These are phyloP conservation scores for Bubalus kerabau DNA, from an alignment of 2,113 vertebrate genomes.

Conservation along the genomic window DNA sequence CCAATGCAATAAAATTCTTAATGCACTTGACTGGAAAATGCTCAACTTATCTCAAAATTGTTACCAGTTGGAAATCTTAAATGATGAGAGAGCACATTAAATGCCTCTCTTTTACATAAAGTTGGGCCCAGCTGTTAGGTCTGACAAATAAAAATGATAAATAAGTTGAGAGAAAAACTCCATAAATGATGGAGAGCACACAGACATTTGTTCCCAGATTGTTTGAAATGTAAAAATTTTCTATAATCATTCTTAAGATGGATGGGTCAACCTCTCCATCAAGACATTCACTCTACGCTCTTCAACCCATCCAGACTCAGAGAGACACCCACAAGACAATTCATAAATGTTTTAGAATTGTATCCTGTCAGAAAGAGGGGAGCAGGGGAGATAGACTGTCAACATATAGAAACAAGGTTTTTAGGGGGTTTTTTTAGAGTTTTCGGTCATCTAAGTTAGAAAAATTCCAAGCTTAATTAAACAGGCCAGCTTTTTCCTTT, in stretches of 20 bases:
- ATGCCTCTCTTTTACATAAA: slow-evolving; percentile 16
- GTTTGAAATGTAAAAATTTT: slow-evolving; percentile 9
- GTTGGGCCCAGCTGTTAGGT: not conserved
- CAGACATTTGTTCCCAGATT: not conserved
- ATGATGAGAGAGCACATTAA: slow-evolving; percentile 18
- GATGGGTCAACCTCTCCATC: not conserved
- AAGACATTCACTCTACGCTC: not conserved
- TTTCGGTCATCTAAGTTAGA: slow-evolving; percentile 43
- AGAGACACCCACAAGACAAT: not conserved
- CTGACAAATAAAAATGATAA: slow-evolving; percentile 32
- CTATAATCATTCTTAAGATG: slow-evolving; percentile 11
- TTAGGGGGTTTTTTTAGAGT: accelerated
- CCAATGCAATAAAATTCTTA: not conserved
- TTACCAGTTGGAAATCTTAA: slow-evolving; percentile 1
- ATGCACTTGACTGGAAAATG: not conserved
- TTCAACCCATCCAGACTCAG: not conserved
- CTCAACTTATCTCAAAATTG: not conserved
- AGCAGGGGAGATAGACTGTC: not conserved
- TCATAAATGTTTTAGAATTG: not conserved
- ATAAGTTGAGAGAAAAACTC: slow-evolving; percentile 7
- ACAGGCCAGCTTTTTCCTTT: not conserved
- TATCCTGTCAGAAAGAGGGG: not conserved
- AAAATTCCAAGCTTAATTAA: not conserved
- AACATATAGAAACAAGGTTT: not conserved
- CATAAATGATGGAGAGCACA: not conserved